Conservation (phyloP, 2,797 vertebrate genomes). For the Staurois parvus region DNA sequence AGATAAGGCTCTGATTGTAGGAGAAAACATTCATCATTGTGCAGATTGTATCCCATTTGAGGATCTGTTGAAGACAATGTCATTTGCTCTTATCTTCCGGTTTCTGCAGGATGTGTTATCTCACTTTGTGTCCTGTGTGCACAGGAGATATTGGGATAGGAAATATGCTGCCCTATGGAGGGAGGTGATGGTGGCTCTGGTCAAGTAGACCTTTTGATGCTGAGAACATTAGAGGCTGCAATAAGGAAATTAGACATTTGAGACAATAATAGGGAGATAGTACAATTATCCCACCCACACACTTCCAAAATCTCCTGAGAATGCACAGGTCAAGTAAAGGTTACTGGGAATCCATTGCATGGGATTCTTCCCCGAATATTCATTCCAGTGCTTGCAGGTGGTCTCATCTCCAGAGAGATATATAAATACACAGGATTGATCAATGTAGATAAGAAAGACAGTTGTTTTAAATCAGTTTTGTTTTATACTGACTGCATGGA, state of each 20-base stretch:
- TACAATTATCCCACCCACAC: constrained; percentile 35
- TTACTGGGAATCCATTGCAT: constrained; percentile 27
- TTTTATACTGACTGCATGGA: neutral
- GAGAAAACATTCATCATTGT: neutral
- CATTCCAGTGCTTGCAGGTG: neutral
- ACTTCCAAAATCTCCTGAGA: constrained; percentile 15
- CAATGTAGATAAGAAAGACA: neutral
- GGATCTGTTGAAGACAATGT: constrained; percentile 16
- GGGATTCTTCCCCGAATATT: neutral
- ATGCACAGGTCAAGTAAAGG: constrained; percentile 55
- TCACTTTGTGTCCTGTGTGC: constrained; percentile 43
- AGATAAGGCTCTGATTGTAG: neutral
- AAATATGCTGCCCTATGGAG: constrained; percentile 46
- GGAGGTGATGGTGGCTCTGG: constrained; percentile 5
- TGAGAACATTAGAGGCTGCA: constrained; percentile 71
- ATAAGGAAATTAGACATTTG: constrained; percentile 74
- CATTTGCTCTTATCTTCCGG: constrained; percentile 42
- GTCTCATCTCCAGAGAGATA: neutral
- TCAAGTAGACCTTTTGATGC: constrained; percentile 64
- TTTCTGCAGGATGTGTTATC: constrained; percentile 50
- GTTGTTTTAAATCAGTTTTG: constrained; percentile 11
- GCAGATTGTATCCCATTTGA: neutral
- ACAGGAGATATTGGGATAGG: constrained; percentile 53
- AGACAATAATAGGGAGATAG: constrained; percentile 58
- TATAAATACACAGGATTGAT: constrained; percentile 21